Evolutionary conservation across 1,140 invertebrate species (phyloP), one percentile per base, ranked within the genome.

Genomic region (Lepeophtheirus salmonis): DNA sequence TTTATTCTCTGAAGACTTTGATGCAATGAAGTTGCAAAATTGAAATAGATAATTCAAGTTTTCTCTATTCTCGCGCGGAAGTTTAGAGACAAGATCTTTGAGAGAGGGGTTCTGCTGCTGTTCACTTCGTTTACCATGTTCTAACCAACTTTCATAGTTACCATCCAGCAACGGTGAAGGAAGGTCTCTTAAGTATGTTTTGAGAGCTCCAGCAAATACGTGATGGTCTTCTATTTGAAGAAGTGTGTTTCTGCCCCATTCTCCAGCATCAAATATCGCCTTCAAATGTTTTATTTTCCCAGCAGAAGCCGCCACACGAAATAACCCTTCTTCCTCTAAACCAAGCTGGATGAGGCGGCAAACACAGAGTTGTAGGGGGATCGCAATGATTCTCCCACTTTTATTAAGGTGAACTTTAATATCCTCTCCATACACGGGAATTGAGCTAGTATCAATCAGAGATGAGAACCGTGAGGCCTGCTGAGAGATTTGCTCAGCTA

Each of bases 101-200:
- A 52, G n/a, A 22, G 4, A 6, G 50, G n/a, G 10, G n/a, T 16
- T 52, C 21, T 52, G n/a, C 30, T n/a, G 10, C 30, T 41, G 10
- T 16, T 21, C 50, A 16, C 6, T 6, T 22, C 18, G 41, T 10
- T 17, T 16, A 6, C 16, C 25, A 17, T 14, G 3, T 12, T 58
- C 56, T 3, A 58, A 14, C 56, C 56, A 58, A 10, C n/a, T 16
- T 3, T 58, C n/a, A 17, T 58, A 58, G 6, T 30, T n/a, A 4
- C 30, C 56, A 13, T 20, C 20, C 6, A 58, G 16, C 3, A 58
- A 24, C 4, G 56, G 56, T 14, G n/a, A 10, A 20, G 56, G 56
- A 10, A 58, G 56, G 6, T 58, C 56, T 13, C 56, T 3, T 30
- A 58, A 24, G 26, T 58, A 58, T 10, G 41, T 30, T 20, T 58